Evolutionary conservation across 2,797 vertebrate species (phyloP), one percentile per base, ranked within the genome.

Genomic region (Acanthurus lineatus): DNA sequence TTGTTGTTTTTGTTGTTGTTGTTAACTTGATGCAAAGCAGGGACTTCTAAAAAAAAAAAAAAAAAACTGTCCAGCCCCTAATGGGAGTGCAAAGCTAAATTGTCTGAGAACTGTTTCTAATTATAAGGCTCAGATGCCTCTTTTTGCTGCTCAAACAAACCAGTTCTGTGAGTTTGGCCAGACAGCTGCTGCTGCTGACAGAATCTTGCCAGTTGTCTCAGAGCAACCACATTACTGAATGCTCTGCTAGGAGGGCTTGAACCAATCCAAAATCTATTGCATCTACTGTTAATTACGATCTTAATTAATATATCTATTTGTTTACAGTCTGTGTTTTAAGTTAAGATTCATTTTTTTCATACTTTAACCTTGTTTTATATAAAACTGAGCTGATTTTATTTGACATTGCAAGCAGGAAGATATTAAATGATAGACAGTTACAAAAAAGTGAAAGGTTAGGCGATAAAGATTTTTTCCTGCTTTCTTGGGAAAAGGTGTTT

Each of bases 111-210:
- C 9, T 22, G 11, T 58, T 53, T 61, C n/a, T 40, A 76, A 69
- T 61, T 32, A 47, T 76, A n/a, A 40, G 44, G 25, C 51, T 75
- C 62, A 59, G 76, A 58, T 58, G 28, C 9, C 25, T 45, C 16
- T 51, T 57, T 71, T 67, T 72, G 52, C 19, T 63, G 62, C 45
- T 28, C 45, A 72, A 66, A 78, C 75, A 70, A 70, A 70, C 49
- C 61, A 61, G n/a, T 51, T 57, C 40, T 47, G 56, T 62, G 32
- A 60, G 28, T 73, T 83, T 38, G 62, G 16, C 40, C 47, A 63
- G 63, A 65, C 35, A 65, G 60, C 57, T 42, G 32, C 66, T 14
- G 32, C 38, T 45, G 44, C 44, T 45, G 61, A 10, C 5, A 9
- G 70, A 63, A 74, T 56, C 25, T 16, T 11, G 32, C 22, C 20